These are phyloP conservation scores for Solenodon paradoxus DNA, from an alignment of 2,113 vertebrate species.

Conservation along the genomic window DNA sequence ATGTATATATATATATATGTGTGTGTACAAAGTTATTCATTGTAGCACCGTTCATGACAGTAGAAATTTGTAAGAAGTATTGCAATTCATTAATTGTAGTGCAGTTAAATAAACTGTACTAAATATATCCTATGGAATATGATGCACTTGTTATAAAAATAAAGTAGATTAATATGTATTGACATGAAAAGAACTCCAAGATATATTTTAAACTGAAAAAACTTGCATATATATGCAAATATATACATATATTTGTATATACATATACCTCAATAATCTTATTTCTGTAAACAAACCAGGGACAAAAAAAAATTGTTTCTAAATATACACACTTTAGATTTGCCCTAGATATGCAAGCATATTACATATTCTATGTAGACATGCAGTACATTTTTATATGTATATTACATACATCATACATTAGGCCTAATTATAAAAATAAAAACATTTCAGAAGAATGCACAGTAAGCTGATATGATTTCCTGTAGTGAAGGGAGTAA, in stretches of 20 bases:
- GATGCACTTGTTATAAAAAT: not conserved
- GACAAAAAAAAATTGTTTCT: not conserved
- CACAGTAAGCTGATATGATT: not conserved
- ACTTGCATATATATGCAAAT: not conserved
- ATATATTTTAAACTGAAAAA: slow-evolving; percentile 4
- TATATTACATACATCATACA: not conserved
- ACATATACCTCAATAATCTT: not conserved
- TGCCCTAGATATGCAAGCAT: not conserved
- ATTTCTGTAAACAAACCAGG: slow-evolving; percentile 3
- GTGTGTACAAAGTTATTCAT: not conserved
- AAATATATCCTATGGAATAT: not conserved
- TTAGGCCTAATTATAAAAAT: not conserved
- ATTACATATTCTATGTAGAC: not conserved
- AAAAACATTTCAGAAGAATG: not conserved
- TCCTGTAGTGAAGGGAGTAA: not conserved
- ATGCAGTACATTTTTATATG: not conserved
- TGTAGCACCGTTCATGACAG: not conserved
- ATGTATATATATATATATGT: too few species aligned
- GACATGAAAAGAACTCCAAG: not conserved
- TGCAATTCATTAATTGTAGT: not conserved
- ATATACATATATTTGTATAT: not conserved
- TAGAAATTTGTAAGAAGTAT: not conserved
- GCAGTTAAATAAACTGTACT: not conserved
- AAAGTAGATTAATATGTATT: not conserved
- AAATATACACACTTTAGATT: not conserved